These are phyloP conservation scores for Leucoraja ocellata DNA, from an alignment of 2,797 vertebrate genomes.

Conservation along the genomic window DNA sequence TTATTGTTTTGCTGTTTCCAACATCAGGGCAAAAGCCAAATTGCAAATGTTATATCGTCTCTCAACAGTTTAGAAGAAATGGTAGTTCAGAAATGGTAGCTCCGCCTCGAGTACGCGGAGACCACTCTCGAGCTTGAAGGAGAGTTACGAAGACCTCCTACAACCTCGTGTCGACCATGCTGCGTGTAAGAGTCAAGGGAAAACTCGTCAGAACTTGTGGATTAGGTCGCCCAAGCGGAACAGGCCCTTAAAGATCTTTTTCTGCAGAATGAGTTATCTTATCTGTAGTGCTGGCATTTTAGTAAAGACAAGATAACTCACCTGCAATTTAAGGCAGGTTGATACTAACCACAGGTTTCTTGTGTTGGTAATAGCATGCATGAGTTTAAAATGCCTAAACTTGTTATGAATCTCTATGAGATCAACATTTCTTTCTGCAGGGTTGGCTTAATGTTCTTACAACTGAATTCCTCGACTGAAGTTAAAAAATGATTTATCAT, in stretches of 20 bases:
- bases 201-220: no score
- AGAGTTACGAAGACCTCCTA: no score
- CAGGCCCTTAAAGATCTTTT: not conserved
- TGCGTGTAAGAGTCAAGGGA: no score
- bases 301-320: not conserved
- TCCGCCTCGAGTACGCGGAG: no score
- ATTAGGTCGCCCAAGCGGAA: no score
- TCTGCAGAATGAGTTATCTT: not conserved
- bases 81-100: not conserved
- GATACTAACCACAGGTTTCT: not conserved
- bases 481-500: not conserved
- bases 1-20: not conserved
- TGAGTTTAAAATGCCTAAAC: not conserved
- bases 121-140: no score
- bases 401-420: conserved; percentile 3
- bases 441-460: not conserved
- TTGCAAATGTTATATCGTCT: not conserved
- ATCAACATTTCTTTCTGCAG: conserved; percentile 5
- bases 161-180: no score
- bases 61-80: not conserved
- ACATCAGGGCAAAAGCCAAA: not conserved
- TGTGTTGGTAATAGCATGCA: not conserved
- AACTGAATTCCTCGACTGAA: not conserved
- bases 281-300: not conserved
- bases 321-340: not conserved